These are phyloP conservation scores for Grallaria varia DNA, from an alignment of 2,113 vertebrate species.

Conservation along the genomic window DNA sequence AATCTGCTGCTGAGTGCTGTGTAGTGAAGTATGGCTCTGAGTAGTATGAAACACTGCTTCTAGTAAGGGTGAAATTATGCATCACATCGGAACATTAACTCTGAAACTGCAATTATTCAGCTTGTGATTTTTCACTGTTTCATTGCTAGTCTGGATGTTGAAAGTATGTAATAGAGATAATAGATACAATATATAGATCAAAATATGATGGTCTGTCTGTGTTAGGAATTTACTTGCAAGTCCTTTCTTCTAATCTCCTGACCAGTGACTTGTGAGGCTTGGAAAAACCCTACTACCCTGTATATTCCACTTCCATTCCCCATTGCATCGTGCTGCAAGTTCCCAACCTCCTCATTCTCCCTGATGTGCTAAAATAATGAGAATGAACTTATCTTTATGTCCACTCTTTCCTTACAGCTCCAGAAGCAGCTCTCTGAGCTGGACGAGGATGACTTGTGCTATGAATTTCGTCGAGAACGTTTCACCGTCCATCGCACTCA, in stretches of 20 bases:
- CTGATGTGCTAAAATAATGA: background rate
- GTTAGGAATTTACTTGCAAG: background rate
- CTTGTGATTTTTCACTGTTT: background rate
- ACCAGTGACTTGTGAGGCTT: background rate
- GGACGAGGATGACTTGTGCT: constrained; percentile 95
- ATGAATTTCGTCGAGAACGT: constrained; percentile 94
- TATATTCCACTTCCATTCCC: background rate
- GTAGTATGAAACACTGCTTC: background rate
- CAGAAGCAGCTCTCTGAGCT: constrained; percentile 95
- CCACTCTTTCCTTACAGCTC: constrained; percentile 76
- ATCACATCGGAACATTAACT: background rate
- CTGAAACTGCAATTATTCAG: background rate
- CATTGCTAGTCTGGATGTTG: background rate
- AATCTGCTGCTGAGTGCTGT: background rate
- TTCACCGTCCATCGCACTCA: constrained; percentile 97
- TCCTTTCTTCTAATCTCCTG: background rate
- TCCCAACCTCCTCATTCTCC: background rate
- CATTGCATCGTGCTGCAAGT: background rate
- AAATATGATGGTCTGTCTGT: background rate
- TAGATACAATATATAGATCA: background rate
- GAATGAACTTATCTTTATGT: background rate
- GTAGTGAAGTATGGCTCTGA: background rate
- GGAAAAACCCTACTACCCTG: background rate
- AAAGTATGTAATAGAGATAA: background rate
- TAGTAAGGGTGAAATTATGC: background rate